Percentiles rank a stretch among this genome's conserved stretches.
Conservation (phyloP, 2,113 vertebrate genomes). For the Hemiprocne comata region DNA sequence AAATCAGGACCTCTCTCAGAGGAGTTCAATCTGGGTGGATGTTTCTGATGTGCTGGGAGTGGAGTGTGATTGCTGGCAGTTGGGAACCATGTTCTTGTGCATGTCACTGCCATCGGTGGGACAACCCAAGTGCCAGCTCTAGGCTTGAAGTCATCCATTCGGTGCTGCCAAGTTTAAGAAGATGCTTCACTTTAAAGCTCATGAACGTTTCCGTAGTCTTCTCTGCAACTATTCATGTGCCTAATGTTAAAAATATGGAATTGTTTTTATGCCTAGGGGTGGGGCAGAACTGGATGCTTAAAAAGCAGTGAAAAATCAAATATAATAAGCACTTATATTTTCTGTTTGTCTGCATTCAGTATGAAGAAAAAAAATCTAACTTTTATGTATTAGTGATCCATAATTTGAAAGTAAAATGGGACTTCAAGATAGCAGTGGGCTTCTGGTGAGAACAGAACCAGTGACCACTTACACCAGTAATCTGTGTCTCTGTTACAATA, state of each 20-base stretch:
- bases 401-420: conserved; percentile 4
- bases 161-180: not conserved
- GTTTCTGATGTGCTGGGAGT: not conserved
- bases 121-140: not conserved
- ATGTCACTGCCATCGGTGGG: rapidly evolving
- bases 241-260: not conserved
- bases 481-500: not conserved
- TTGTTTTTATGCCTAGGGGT: not conserved
- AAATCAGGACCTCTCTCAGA: not conserved
- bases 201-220: not conserved
- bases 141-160: not conserved
- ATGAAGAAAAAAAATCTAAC: not conserved
- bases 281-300: not conserved
- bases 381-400: not conserved
- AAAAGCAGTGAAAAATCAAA: not conserved
- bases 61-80: not conserved
- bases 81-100: not conserved
- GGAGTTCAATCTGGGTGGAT: not conserved
- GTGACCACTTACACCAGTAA: not conserved
- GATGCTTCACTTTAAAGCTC: not conserved
- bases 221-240: not conserved
- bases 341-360: not conserved
- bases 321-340: not conserved
- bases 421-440: not conserved
- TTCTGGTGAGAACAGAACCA: not conserved